Conservation (phyloP, 2,113 vertebrate genomes). For the Takifugu bimaculatus region DNA sequence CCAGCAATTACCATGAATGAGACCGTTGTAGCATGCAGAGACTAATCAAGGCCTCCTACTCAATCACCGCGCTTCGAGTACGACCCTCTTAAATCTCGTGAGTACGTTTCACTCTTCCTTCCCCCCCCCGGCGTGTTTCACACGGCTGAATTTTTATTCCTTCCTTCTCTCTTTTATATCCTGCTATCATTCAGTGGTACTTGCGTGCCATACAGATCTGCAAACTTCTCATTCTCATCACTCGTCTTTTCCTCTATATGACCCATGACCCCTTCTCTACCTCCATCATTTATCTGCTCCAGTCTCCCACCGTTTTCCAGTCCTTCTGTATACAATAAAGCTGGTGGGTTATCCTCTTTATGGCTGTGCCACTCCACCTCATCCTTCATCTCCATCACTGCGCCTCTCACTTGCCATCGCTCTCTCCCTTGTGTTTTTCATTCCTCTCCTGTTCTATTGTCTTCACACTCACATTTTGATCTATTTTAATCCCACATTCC, state of each 20-base stretch:
- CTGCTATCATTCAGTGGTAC: conserved; percentile 19
- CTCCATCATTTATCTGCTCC: conserved; percentile 28
- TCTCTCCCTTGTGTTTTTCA: conserved; percentile 33
- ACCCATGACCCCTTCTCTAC: conserved; percentile 29
- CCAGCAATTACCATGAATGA: conserved; percentile 47
- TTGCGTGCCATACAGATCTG: too few relatives aligned
- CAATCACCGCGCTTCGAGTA: conserved; percentile 10
- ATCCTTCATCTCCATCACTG: conserved; percentile 64
- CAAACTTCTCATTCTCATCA: neutral
- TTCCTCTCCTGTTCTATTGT: conserved; percentile 21
- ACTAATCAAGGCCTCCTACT: conserved; percentile 26
- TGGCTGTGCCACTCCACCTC: conserved; percentile 57
- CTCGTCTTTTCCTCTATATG: conserved; percentile 9
- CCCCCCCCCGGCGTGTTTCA: conserved; percentile 15
- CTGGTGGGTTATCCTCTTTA: conserved; percentile 43
- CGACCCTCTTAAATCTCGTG: conserved; percentile 8
- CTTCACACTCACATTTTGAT: conserved; percentile 36
- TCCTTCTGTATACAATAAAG: conserved; percentile 38
- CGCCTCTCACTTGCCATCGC: conserved; percentile 36
- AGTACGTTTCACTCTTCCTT: conserved; percentile 2
- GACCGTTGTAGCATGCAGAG: conserved; percentile 35
- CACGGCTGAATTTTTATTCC: conserved; percentile 35
- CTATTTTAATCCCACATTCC: conserved; percentile 10
- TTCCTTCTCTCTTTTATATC: conserved; percentile 19
- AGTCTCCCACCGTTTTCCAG: conserved; percentile 15